A percentile compares a stretch with the other conserved stretches of the same genome.
These are phyloP conservation scores for Leptinotarsa texana DNA, from an alignment of 1,140 invertebrate genomes.

Conservation along the genomic window DNA sequence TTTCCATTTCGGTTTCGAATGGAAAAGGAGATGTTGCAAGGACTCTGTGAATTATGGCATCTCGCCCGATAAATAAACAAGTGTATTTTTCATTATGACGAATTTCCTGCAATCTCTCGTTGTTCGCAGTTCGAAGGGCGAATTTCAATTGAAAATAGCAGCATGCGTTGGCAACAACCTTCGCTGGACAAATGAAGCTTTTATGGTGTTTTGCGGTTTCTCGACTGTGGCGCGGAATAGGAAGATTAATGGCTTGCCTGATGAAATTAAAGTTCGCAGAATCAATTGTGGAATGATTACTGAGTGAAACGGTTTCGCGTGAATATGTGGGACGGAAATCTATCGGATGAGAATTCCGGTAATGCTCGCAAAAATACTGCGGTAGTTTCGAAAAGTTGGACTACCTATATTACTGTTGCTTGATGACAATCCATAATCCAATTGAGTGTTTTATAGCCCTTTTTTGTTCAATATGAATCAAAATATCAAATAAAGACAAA, in stretches of 20 bases:
- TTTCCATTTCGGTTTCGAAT: constrained; percentile 3
- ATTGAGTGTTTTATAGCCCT: too few relatives aligned
- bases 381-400: too few relatives aligned
- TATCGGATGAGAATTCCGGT: too few relatives aligned
- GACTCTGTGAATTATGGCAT: neutral
- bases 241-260: neutral
- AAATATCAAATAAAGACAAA: too few relatives aligned
- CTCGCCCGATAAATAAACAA: neutral
- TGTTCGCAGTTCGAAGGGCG: constrained; percentile 6
- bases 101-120: constrained; percentile 1
- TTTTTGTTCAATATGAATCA: too few relatives aligned
- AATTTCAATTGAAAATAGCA: neutral
- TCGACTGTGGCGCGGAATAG: neutral
- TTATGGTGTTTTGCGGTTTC: constrained; percentile 1
- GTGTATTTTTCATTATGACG: constrained; percentile 6
- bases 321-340: too few relatives aligned
- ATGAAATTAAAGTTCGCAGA: neutral
- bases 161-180: neutral
- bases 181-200: neutral
- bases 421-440: too few relatives aligned
- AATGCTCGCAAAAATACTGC: too few relatives aligned
- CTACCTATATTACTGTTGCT: too few relatives aligned
- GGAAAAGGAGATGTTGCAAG: neutral
- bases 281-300: too few relatives aligned
- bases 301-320: too few relatives aligned